A percentile compares a stretch with the other conserved stretches of the same genome.
Conservation (phyloP, 2,797 vertebrate species). For the Catharus ustulatus region DNA sequence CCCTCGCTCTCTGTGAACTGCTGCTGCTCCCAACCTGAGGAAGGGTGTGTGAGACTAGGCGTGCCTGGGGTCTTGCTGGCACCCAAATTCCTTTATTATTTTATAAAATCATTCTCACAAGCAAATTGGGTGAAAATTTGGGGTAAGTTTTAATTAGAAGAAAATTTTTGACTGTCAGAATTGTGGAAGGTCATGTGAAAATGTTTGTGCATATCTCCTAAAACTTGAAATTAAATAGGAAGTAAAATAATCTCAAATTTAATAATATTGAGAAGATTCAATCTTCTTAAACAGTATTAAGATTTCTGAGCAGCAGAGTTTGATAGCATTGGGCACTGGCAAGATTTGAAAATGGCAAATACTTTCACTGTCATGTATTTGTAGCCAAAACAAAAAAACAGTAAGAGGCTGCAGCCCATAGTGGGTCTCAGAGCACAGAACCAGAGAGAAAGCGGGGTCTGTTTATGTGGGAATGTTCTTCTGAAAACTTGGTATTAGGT, state of each 20-base stretch:
- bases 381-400: not conserved
- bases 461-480: not conserved
- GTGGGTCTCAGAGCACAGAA: not conserved
- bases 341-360: not conserved
- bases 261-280: not conserved
- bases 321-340: not conserved
- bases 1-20: rapidly evolving
- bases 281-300: not conserved
- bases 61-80: not conserved
- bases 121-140: not conserved
- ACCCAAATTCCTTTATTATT: not conserved
- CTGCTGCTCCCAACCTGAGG: not conserved
- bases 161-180: not conserved
- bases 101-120: not conserved
- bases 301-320: not conserved
- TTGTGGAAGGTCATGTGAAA: not conserved
- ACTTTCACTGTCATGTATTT: not conserved
- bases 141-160: not conserved
- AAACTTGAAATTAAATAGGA: not conserved
- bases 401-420: not conserved
- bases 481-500: not conserved
- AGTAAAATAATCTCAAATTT: not conserved
- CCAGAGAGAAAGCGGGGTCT: not conserved
- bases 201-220: not conserved
- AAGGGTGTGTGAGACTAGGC: not conserved